Percentiles rank a stretch among this genome's conserved stretches.
phyloP scores from a whole-genome alignment of 1,140 invertebrate species.

The Lepidurus arcticus region DNA sequence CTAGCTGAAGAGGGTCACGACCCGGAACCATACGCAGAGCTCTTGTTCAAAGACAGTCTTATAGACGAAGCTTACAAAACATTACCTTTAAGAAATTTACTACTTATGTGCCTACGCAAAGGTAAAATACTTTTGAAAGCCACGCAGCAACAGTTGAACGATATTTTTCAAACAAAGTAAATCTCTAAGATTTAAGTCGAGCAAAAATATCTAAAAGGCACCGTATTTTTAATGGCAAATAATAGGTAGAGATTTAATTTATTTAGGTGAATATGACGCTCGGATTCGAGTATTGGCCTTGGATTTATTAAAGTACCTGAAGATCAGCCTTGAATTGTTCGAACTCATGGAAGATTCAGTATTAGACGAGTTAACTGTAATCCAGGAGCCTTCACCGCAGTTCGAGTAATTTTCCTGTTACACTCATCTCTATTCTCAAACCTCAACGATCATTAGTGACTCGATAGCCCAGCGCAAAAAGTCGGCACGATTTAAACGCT shows the following conservation, averaged over 20 bases:
- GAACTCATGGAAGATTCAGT: conserved; percentile 9
- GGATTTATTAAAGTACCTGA: neutral
- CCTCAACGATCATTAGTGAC: neutral
- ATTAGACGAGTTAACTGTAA: neutral
- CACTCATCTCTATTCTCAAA: neutral
- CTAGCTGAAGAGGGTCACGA: neutral
- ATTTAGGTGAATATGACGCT: neutral
- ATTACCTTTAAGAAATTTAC: neutral
- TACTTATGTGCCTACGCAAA: neutral
- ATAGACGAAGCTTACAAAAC: neutral
- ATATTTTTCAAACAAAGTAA: too few relatives aligned
- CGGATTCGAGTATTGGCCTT: conserved; percentile 7
- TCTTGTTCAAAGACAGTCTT: neutral
- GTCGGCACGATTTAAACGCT: conserved; percentile 56
- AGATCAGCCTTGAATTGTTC: neutral
- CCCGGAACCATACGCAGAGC: neutral
- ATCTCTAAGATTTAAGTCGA: too few relatives aligned
- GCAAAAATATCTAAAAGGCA: too few relatives aligned
- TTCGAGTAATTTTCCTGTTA: neutral
- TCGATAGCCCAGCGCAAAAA: conserved; percentile 44
- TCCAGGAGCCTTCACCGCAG: neutral
- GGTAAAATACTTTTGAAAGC: neutral
- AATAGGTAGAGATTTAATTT: neutral
- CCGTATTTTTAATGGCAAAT: too few relatives aligned
- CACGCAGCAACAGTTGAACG: too few relatives aligned